Conservation (phyloP, 2,888 invertebrate species). For the Melanostoma mellinum region DNA sequence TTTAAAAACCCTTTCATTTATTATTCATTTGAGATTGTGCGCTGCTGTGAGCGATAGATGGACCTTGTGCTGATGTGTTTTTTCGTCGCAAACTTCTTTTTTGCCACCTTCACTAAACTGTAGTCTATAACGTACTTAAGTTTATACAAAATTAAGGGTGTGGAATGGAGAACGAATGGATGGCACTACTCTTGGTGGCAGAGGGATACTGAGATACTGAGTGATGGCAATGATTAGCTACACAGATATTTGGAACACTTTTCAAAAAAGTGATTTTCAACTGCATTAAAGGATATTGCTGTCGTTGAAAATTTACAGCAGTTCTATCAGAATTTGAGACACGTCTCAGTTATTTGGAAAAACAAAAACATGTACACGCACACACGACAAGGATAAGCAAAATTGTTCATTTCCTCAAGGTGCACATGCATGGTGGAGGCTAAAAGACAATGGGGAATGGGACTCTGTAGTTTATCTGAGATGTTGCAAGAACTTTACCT, state of each 20-base stretch:
- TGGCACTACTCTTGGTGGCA: neutral
- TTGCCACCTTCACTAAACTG: no score
- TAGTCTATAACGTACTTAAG: constrained; percentile 7
- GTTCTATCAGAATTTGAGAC: constrained; percentile 40
- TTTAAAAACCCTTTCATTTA: constrained; percentile 38
- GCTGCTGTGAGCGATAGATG: constrained; percentile 14
- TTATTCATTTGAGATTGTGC: constrained; percentile 53
- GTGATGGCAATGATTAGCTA: constrained; percentile 34
- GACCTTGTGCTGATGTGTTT: constrained; percentile 26
- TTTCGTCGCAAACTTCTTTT: no score
- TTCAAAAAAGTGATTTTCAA: constrained; percentile 22
- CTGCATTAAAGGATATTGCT: constrained; percentile 41
- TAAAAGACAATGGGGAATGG: no score
- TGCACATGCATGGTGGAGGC: no score
- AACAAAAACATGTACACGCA: neutral
- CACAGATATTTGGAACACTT: constrained; percentile 9
- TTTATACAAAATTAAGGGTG: constrained; percentile 29
- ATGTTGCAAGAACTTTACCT: constrained; percentile 12
- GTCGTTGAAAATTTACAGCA: constrained; percentile 11
- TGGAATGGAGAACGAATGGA: neutral
- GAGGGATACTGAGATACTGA: constrained; percentile 23
- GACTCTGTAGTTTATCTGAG: constrained; percentile 7
- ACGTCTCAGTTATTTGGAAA: constrained; percentile 6
- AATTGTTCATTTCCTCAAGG: neutral
- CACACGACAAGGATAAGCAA: neutral